Evolutionary conservation across 2,113 vertebrate genomes (phyloP), one percentile per base, ranked within the genome.

Genomic region (Lepus timidus): DNA sequence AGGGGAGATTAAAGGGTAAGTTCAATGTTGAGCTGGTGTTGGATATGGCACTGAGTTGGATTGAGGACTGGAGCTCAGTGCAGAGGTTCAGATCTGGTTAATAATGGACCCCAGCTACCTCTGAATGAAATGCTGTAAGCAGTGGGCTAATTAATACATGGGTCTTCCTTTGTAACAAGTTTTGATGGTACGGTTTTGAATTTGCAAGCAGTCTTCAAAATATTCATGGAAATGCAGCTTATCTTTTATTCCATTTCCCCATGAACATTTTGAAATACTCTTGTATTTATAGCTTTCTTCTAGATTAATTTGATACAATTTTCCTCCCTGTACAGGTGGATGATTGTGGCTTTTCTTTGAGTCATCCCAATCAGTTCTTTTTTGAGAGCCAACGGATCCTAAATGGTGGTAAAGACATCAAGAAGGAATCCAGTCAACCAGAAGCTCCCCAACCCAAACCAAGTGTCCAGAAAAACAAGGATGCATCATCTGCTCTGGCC

Each of bases 351-450:
- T 99, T 99, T 98, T 99, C 99, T 31, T 98, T 99, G 96, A 99
- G 97, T 98, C 99, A 99, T 96, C 99, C 99, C 7, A 99, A 99
- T 98, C 99, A 99, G 98, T 99, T 99, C 98, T 99, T 99, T 95
- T 79, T 98, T 9, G 99, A 99, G 98, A 99, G 99, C 96, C 98
- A 99, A 89, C 98, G 58, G 95, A 75, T 98, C 31, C 97, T 99
- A 74, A 98, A 0, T 79, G 98, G 98, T 78, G 96, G 96, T 39
- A 99, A 98, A 97, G 99, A 99, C 81, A 52, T 97, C 33, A 99
- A 99, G 98, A 99, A 99, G 95, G 99, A 99, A 93, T 88, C n/a
- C 3, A 93, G 1, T 93, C 98, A 95, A 3, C 73, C 93, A 0
- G 99, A 99, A 95, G 95, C 20, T 61, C 16, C 96, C 96, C 88